Evolutionary conservation across 2,888 invertebrate species (phyloP), one percentile per base, ranked within the genome.

Genomic region (Drosophila diplacantha): DNA sequence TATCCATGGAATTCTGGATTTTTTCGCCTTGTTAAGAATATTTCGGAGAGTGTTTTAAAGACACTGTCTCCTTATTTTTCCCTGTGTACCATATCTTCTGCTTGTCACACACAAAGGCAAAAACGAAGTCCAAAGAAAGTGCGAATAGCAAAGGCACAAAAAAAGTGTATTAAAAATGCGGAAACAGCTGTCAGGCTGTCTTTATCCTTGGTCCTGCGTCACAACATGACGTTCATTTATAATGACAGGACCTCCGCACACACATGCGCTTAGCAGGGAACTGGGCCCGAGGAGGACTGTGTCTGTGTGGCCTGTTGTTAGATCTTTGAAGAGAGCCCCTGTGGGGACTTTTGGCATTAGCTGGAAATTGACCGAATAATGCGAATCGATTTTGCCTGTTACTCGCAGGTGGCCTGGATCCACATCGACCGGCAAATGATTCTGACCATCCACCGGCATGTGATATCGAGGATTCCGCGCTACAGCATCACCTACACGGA

Each of bases 371-470:
- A 43, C 11, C 63, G 12, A 49, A 18, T 22, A 11, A 43, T 35
- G 59, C 22, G 43, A 49, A 49, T 61, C 35, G 29, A 61, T 50
- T 43, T 34, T 41, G 43, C 49, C 58, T 62, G 38, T 24, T 47
- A 59, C 39, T 32, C 46, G 18, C 52, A 97, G 96, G 96, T 97
- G 83, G 96, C 96, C 69, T 97, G 96, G 96, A 94, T 96, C 83
- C 96, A 96, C 89, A 96, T 97, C 85, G 96, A 96, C 89, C 92
- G 96, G 51, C 95, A 96, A 90, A 96, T 96, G 95, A 94, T 97
- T 85, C 90, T 97, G 73, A 96, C 96, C 41, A 95, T 97, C 86
- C 96, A 97, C 89, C 93, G 95, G 29, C 96, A 96, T 89, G 95
- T 97, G 75, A 96, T 97, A 84, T 94, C 96, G 11, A 91, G 95